Percentiles rank a stretch among this genome's conserved stretches.
Conservation (phyloP, 2,888 invertebrate genomes). For the Microctonus hyperodae region DNA sequence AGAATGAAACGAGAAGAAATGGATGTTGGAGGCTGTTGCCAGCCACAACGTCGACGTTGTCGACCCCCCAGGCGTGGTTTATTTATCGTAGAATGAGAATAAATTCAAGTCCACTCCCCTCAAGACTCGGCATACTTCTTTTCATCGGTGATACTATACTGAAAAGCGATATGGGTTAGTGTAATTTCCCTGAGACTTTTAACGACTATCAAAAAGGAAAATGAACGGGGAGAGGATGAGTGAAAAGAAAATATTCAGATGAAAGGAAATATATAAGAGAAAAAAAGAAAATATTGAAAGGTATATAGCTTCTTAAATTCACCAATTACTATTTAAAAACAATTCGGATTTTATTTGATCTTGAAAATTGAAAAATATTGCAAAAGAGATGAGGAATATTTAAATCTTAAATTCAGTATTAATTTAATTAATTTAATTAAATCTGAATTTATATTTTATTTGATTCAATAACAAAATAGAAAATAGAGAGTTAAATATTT, state of each 20-base stretch:
- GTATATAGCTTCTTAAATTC: not conserved
- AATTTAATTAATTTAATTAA: too few relatives aligned
- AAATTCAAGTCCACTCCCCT: slow-evolving; percentile 38
- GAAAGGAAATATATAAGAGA: not conserved
- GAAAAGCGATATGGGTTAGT: slow-evolving; percentile 43
- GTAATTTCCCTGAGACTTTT: slow-evolving; percentile 40
- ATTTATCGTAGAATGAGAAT: slow-evolving; percentile 43
- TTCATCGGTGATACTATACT: slow-evolving; percentile 19
- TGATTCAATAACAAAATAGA: too few relatives aligned
- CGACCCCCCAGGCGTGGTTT: slow-evolving; percentile 34
- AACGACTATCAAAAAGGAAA: not conserved
- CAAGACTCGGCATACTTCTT: slow-evolving; percentile 16
- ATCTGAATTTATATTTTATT: too few relatives aligned
- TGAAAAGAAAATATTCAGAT: too few relatives aligned
- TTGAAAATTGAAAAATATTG: not conserved
- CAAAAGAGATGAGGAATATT: not conserved
- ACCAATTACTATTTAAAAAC: not conserved
- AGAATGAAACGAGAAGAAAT: slow-evolving; percentile 25
- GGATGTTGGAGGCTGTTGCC: slow-evolving; percentile 17
- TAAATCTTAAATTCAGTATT: too few relatives aligned
- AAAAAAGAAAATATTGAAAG: not conserved
- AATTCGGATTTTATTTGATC: not conserved
- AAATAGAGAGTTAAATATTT: too few relatives aligned
- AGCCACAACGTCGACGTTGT: slow-evolving; percentile 28
- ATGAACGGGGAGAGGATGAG: not conserved